Percentiles rank a stretch among this genome's conserved stretches.
These are phyloP conservation scores for Hetaerina titia DNA, from an alignment of 2,888 invertebrate genomes.

Conservation along the genomic window DNA sequence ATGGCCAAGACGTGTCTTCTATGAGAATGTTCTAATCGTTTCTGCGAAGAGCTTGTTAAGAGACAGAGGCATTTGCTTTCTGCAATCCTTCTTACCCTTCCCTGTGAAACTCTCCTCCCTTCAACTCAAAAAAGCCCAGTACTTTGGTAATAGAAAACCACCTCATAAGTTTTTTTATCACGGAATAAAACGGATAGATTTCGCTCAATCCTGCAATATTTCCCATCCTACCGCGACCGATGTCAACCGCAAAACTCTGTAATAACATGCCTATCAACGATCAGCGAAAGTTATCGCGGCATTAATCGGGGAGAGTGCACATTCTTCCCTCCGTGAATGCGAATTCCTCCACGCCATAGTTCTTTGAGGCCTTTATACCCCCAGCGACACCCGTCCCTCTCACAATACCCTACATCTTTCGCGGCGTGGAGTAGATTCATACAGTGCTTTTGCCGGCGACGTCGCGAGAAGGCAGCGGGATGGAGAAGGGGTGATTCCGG, in stretches of 20 bases:
- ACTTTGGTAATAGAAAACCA: not conserved
- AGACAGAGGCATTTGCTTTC: no score
- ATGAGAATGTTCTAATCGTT: no score
- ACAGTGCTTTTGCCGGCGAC: not conserved
- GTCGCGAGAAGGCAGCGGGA: not conserved
- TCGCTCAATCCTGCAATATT: not conserved
- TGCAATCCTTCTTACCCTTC: not conserved
- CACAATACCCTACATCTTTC: not conserved
- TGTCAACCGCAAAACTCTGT: not conserved
- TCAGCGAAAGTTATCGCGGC: not conserved
- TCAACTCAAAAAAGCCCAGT: not conserved
- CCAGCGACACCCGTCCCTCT: not conserved
- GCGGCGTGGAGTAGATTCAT: not conserved
- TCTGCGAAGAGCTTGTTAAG: no score
- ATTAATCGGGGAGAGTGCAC: not conserved
- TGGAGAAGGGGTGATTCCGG: no score
- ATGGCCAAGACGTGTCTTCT: no score
- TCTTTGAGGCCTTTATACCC: not conserved
- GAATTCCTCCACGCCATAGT: not conserved
- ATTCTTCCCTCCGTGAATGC: not conserved
- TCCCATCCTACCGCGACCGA: not conserved
- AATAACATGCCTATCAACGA: conserved; percentile 1
- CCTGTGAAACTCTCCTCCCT: not conserved
- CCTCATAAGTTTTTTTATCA: not conserved
- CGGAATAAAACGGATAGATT: not conserved